Evolutionary conservation across 2,797 vertebrate genomes (phyloP), one percentile per base, ranked within the genome.

Genomic region (Sphenopsis melanotis): DNA sequence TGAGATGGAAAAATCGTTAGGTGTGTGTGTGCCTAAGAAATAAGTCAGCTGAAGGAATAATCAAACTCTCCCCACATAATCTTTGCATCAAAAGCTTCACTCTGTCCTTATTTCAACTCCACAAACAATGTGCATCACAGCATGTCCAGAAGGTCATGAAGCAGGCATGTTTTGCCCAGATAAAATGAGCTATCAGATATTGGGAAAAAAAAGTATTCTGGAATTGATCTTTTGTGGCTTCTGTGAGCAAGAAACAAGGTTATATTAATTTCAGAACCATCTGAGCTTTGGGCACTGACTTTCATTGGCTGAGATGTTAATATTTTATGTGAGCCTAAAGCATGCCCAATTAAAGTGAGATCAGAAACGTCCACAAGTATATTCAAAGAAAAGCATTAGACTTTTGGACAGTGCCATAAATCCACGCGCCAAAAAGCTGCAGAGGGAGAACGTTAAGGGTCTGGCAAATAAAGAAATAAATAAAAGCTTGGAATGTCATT

Each of bases 291-390:
- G 96, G 96, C 87, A 2, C 87, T 92, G 91, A 66, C 93, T 97
- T 96, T 96, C 93, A 85, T 95, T 96, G 96, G 96, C 92, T 85
- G 23, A 84, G 95, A 87, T 91, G 89, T 97, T 96, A 97, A 97
- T 97, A 97, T 96, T 97, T 97, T 93, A 96, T 97, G 92, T 81
- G 95, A 96, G 97, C 96, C 95, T 96, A 96, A 96, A 97, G 96
- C 95, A 95, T 91, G 92, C 85, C 96, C 95, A 97, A 96, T 97
- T 97, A 97, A 96, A 97, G 90, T 39, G 85, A 96, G 94, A 96
- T 96, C 93, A 97, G 95, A 97, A 97, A 95, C 71, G 22, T 96
- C 96, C 94, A 97, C 93, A 94, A 96, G 95, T 97, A 94, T 94
- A 94, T 97, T 96, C 94, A 95, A 96, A 95, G 91, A 90, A 89